Evolutionary conservation across 2,888 invertebrate genomes (phyloP).

Genomic region (Cataglyphis albicans): DNA sequence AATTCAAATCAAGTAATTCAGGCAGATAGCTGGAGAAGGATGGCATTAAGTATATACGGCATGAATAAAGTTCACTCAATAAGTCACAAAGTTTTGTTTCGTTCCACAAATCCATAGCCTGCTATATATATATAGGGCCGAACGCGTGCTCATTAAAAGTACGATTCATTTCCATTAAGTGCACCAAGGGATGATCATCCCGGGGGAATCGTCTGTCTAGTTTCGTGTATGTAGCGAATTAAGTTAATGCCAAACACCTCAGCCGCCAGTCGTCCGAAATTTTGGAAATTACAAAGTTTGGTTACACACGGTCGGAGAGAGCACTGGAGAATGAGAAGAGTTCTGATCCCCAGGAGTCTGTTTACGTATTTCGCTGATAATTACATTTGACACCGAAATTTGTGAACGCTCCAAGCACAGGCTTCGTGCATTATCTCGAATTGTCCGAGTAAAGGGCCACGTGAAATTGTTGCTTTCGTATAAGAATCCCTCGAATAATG

Average conservation of each 20-base stretch:
- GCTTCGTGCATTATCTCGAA: slow-evolving; percentile 32
- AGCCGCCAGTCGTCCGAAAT: slow-evolving; percentile 61
- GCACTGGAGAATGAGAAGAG: slow-evolving; percentile 22
- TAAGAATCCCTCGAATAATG: slow-evolving; percentile 1
- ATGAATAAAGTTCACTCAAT: slow-evolving; percentile 30
- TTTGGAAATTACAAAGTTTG: slow-evolving; percentile 71
- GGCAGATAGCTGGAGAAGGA: neutral
- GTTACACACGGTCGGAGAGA: slow-evolving; percentile 44
- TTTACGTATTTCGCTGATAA: slow-evolving; percentile 57
- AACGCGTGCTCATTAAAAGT: slow-evolving; percentile 56
- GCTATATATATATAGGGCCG: neutral
- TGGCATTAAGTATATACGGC: slow-evolving; percentile 4
- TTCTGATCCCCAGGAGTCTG: slow-evolving; percentile 47
- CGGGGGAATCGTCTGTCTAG: slow-evolving; percentile 58
- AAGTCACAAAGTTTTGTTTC: slow-evolving; percentile 36
- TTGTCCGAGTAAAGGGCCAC: slow-evolving; percentile 19
- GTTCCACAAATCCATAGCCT: neutral
- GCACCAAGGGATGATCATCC: slow-evolving; percentile 64
- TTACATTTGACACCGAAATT: slow-evolving; percentile 50
- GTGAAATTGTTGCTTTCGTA: slow-evolving; percentile 29
- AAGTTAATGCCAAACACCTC: slow-evolving; percentile 66
- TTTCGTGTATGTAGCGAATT: slow-evolving; percentile 65
- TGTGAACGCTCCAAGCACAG: slow-evolving; percentile 34
- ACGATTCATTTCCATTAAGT: slow-evolving; percentile 75
- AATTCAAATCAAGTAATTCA: slow-evolving; percentile 4